phyloP scores from a whole-genome alignment of 2,113 vertebrate genomes.

The Semicossyphus pulcher region DNA sequence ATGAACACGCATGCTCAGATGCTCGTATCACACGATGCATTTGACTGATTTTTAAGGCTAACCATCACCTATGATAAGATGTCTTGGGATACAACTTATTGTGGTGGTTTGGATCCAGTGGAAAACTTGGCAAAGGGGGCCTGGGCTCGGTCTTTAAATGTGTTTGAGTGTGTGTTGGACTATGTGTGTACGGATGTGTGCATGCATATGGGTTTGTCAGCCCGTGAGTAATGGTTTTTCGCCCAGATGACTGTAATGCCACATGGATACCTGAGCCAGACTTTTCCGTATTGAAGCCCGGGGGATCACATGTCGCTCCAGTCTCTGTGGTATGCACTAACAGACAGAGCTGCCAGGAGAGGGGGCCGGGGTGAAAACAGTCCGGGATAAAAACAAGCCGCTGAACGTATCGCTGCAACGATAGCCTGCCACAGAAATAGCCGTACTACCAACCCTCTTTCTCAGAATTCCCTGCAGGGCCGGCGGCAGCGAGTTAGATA shows the following conservation, averaged over 20 bases:
- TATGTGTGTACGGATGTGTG: background rate
- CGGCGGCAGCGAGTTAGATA: conserved; percentile 34
- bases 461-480: conserved; percentile 51
- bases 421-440: conserved; percentile 64
- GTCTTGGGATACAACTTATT: no score
- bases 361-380: conserved; percentile 35
- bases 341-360: conserved; percentile 48
- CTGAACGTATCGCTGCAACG: conserved; percentile 38
- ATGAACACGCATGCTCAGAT: background rate
- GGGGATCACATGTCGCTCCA: conserved; percentile 58
- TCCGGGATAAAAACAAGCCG: conserved; percentile 49
- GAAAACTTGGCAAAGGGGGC: conserved; percentile 3
- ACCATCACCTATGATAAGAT: conserved; percentile 19
- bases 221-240: conserved; percentile 69
- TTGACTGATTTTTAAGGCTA: conserved; percentile 16
- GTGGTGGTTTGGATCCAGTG: background rate
- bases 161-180: background rate
- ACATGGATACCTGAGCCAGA: conserved; percentile 64
- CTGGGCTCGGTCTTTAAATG: background rate
- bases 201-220: conserved; percentile 47
- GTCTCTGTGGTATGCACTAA: conserved; percentile 63
- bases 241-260: conserved; percentile 64
- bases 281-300: conserved; percentile 49
- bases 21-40: background rate
- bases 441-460: conserved; percentile 37